Base-by-base conservation (phyloP, 2,797 vertebrate species). In the Trichosurus vulpecula region DNA sequence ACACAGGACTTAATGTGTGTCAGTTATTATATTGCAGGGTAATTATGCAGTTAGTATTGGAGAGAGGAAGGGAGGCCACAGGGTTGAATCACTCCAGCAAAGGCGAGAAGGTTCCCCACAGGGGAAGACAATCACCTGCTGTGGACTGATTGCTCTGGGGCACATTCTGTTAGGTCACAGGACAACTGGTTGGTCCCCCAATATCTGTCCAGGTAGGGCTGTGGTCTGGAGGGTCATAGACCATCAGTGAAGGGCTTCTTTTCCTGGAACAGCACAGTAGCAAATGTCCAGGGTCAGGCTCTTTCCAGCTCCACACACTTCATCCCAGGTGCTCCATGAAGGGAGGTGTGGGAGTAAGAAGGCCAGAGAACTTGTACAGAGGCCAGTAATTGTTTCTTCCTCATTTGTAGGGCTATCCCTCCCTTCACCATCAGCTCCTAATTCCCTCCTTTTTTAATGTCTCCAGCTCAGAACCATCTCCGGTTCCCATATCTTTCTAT, bases 31-130 rank as follows among this genome's bases (percentile, higher is more conserved):
- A 96, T 54, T 97, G 94, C 96, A 96, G 29, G 91, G 57, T 96
- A 96, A 98, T 98, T 97, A 97, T 57, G 94, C 96, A 95, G 95
- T 97, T 98, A 96, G 92, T 94, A 93, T 95, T 87, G 74, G 22
- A 92, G 95, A 96, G 94, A 96, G 52, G 52, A 81, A 96, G 56
- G 94, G 90, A 54, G 91, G 81, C 74, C 74, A 91, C 92, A 95
- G 61, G 93, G 56, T 66, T 94, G 93, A 96, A 93, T 96, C 95
- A 96, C 47, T 54, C 51, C 74, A 10, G 66, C 53, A 81, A 93
- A 94, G 47, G 66, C 31, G 25, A 52, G 51, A 11, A 52, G 61
- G 54, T 91, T 94, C 94, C 96, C 92, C 93, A 51, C 87, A 47
- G 74, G 74, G 19, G 74, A 87, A 87, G 74, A 53, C 57, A 92